These are phyloP conservation scores for Larimichthys polyactis DNA, from an alignment of 2,113 vertebrate species.

Conservation along the genomic window DNA sequence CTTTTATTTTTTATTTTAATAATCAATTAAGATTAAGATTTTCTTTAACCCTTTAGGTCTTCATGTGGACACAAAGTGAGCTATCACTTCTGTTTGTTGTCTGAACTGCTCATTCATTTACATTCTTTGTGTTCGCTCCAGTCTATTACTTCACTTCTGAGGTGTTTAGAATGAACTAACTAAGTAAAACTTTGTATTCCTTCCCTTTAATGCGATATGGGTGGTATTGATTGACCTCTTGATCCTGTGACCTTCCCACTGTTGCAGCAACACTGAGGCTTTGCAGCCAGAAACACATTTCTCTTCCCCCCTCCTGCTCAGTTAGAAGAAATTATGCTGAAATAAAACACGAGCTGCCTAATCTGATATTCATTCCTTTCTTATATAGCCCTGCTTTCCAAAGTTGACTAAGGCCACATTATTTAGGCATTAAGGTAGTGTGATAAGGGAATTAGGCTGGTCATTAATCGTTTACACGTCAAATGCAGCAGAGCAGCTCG, in stretches of 20 bases:
- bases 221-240: conserved; percentile 66
- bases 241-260: conserved; percentile 56
- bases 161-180: conserved; percentile 4
- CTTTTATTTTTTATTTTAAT: not conserved
- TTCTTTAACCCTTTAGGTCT: not conserved
- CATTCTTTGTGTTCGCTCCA: conserved; percentile 15
- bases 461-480: conserved; percentile 87
- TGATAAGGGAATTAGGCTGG: conserved; percentile 86
- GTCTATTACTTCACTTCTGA: conserved; percentile 28
- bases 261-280: conserved; percentile 46
- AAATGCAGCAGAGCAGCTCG: conserved; percentile 83
- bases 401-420: conserved; percentile 85
- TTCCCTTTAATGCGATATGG: conserved; percentile 45
- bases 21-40: not conserved
- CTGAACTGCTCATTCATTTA: not conserved
- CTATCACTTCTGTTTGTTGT: conserved; percentile 2
- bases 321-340: conserved; percentile 69
- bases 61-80: not conserved
- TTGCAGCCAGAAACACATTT: conserved; percentile 43
- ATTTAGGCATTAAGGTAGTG: conserved; percentile 85
- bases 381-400: conserved; percentile 81
- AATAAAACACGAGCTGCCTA: conserved; percentile 73
- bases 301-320: conserved; percentile 45
- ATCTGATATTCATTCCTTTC: conserved; percentile 84
- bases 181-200: conserved; percentile 21